These are phyloP conservation scores for Apogon talboti DNA, from an alignment of 2,797 vertebrate genomes.

Conservation along the genomic window DNA sequence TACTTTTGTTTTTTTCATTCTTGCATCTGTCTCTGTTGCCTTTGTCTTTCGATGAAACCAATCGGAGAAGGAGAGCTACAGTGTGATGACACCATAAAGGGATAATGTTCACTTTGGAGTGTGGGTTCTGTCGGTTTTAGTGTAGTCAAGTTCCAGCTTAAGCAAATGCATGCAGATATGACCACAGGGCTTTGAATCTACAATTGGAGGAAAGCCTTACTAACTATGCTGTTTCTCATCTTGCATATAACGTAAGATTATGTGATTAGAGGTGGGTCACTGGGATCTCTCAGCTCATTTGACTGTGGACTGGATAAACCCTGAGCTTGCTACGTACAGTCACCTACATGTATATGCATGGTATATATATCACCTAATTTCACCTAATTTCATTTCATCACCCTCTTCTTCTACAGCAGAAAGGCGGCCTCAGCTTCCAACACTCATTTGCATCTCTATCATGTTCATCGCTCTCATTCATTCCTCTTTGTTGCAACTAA, in stretches of 20 bases:
- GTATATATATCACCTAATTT: not conserved
- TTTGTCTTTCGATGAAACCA: not conserved
- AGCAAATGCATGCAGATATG: constrained; percentile 14
- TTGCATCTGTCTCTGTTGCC: not conserved
- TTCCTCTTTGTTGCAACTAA: constrained; percentile 7
- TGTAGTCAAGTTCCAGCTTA: constrained; percentile 4
- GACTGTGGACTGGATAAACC: constrained; percentile 25
- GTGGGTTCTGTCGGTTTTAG: not conserved
- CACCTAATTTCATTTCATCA: constrained; percentile 2
- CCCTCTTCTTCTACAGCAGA: not conserved
- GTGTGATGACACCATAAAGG: not conserved
- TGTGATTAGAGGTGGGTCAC: constrained; percentile 26
- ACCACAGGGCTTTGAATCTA: constrained; percentile 11
- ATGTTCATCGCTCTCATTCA: not conserved
- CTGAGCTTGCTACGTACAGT: constrained; percentile 5
- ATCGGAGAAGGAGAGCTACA: not conserved
- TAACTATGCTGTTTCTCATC: constrained; percentile 25
- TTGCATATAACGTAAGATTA: constrained; percentile 41
- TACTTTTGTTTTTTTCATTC: constrained; percentile 19
- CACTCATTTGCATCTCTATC: no score
- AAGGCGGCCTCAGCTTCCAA: no score
- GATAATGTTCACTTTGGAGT: not conserved
- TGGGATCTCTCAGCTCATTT: constrained; percentile 26
- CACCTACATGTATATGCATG: not conserved
- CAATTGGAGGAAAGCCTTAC: constrained; percentile 6